Conservation (phyloP, 2,797 vertebrate genomes). For the Hyperoplus immaculatus region DNA sequence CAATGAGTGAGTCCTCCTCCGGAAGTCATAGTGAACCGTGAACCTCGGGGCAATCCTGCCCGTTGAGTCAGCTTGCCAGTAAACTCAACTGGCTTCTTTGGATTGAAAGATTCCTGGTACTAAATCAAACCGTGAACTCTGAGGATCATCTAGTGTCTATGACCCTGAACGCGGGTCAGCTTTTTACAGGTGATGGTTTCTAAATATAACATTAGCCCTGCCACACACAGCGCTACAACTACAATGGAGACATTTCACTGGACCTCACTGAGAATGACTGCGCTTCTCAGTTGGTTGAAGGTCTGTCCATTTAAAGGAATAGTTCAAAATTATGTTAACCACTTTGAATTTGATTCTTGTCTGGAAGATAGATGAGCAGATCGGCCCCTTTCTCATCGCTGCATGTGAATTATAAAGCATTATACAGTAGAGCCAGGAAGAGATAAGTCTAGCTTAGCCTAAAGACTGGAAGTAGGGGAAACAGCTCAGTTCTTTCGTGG, state of each 20-base stretch:
- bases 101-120: background rate
- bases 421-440: background rate
- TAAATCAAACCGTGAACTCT: conserved; percentile 15
- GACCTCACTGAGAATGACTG: conserved; percentile 16
- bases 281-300: conserved; percentile 9
- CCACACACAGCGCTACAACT: conserved; percentile 60
- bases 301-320: conserved; percentile 1
- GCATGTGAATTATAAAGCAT: background rate
- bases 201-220: conserved; percentile 47
- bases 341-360: background rate
- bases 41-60: background rate
- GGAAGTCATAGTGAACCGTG: conserved; percentile 32
- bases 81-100: background rate
- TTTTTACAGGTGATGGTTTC: conserved; percentile 47
- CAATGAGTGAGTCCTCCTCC: conserved; percentile 28
- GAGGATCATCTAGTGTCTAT: conserved; percentile 20
- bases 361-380: background rate
- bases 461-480: background rate
- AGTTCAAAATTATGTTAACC: background rate
- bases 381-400: background rate
- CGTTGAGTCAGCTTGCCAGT: background rate
- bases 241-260: conserved; percentile 21
- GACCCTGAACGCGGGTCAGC: conserved; percentile 29
- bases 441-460: background rate
- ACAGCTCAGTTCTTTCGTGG: background rate